phyloP scores from a whole-genome alignment of 1,140 invertebrate genomes.

The Meloidogyne chitwoodi region DNA sequence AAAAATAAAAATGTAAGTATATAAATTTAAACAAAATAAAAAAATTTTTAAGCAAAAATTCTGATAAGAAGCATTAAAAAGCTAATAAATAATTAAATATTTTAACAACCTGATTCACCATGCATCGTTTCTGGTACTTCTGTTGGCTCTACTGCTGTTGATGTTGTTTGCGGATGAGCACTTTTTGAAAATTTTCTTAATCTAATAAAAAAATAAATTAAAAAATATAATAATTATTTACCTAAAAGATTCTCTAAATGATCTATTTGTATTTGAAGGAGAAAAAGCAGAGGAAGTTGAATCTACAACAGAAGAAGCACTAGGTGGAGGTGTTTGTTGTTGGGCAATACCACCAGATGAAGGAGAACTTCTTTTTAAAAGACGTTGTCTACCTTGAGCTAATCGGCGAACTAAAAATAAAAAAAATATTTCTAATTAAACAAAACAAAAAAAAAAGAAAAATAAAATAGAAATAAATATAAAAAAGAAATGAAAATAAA shows the following conservation, averaged over 20 bases:
- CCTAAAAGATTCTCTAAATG: constrained; percentile 16
- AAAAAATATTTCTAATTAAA: constrained; percentile 37
- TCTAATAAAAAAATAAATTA: background rate
- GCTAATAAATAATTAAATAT: background rate
- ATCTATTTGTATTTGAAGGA: background rate
- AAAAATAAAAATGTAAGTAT: too few relatives aligned
- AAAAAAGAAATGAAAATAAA: background rate
- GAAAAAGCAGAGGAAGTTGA: background rate
- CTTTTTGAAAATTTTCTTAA: constrained; percentile 4
- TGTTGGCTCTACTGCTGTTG: background rate
- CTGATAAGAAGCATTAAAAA: too few relatives aligned
- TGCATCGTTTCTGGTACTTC: background rate
- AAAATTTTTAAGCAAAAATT: too few relatives aligned
- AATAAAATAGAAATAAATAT: constrained; percentile 21
- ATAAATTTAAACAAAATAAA: too few relatives aligned
- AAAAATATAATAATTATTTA: background rate
- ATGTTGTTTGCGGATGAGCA: background rate
- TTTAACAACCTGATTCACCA: background rate
- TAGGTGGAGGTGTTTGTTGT: constrained; percentile 10
- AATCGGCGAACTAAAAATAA: constrained; percentile 61
- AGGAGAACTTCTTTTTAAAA: constrained; percentile 70
- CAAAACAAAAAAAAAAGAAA: background rate
- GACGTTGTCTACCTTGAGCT: constrained; percentile 70
- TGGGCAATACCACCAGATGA: constrained; percentile 27
- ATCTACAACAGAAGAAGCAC: background rate